These are phyloP conservation scores for Drosophila sechellia DNA, from an alignment of 1,140 invertebrate species.

Conservation along the genomic window DNA sequence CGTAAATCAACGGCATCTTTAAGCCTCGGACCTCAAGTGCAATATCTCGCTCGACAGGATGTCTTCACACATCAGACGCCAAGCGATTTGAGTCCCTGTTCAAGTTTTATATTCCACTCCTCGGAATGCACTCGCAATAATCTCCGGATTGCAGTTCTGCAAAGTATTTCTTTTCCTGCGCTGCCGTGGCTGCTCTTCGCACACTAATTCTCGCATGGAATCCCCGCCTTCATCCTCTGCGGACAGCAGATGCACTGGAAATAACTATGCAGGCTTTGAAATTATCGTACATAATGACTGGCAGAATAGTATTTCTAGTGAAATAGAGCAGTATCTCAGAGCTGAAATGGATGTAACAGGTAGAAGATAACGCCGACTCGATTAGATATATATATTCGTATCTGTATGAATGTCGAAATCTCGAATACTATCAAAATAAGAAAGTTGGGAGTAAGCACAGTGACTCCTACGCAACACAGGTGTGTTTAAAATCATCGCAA, in stretches of 20 bases:
- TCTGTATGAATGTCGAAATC: no score
- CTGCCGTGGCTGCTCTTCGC: conserved; percentile 25
- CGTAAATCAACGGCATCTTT: not conserved
- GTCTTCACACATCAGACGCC: conserved; percentile 15
- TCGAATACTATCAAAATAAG: no score
- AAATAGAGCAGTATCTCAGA: no score
- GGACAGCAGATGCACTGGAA: conserved; percentile 28
- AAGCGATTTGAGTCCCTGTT: conserved; percentile 21
- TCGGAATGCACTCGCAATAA: conserved; percentile 45
- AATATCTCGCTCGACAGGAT: conserved; percentile 8
- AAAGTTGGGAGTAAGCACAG: no score
- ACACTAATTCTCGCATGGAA: conserved; percentile 61
- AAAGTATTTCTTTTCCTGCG: conserved; percentile 39
- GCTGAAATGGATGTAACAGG: no score
- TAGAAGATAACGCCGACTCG: no score
- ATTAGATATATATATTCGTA: no score
- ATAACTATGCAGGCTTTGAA: not conserved
- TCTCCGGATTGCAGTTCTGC: conserved; percentile 48
- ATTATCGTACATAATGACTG: no score
- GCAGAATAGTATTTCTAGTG: no score
- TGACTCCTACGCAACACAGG: no score
- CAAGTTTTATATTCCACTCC: conserved; percentile 25
- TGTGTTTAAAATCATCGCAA: no score
- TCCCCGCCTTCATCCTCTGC: conserved; percentile 40
- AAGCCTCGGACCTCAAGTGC: not conserved